Conservation (phyloP, 2,888 invertebrate genomes). For the Monopis laevigella region DNA sequence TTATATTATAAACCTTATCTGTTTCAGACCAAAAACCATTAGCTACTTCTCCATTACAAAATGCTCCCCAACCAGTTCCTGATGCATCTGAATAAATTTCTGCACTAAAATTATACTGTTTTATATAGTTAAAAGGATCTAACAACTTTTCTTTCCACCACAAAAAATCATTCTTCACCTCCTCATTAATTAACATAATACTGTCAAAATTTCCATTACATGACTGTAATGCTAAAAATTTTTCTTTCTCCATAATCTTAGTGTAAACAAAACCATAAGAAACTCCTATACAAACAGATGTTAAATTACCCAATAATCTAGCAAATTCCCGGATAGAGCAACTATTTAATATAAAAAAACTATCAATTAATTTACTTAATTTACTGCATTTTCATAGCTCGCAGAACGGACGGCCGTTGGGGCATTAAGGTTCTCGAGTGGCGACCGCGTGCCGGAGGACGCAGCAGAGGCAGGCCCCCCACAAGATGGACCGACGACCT, state of each 20-base stretch:
- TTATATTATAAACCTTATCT: conserved; percentile 6
- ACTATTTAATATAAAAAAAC: not conserved
- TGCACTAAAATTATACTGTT: conserved; percentile 1
- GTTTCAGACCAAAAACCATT: conserved; percentile 4
- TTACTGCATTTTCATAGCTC: too few species aligned
- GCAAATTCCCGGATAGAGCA: conserved; percentile 5
- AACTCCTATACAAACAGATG: conserved; percentile 10
- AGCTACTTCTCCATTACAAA: conserved; percentile 7
- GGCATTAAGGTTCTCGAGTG: too few species aligned
- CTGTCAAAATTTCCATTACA: conserved; percentile 1
- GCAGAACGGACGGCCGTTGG: too few species aligned
- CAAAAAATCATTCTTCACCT: conserved; percentile 1
- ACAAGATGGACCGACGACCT: too few species aligned
- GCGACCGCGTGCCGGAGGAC: too few species aligned
- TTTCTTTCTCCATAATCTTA: conserved; percentile 8
- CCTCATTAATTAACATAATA: conserved; percentile 1
- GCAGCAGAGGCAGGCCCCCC: too few species aligned
- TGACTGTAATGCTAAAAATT: conserved; percentile 1
- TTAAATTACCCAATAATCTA: not conserved
- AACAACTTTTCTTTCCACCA: conserved; percentile 9
- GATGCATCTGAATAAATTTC: conserved; percentile 13
- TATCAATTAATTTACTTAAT: not conserved
- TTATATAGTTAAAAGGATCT: not conserved
- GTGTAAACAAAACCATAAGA: conserved; percentile 12
- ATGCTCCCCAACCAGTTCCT: conserved; percentile 10